Base-by-base conservation (phyloP, 2,113 vertebrate species). In the Pterocles gutturalis region DNA sequence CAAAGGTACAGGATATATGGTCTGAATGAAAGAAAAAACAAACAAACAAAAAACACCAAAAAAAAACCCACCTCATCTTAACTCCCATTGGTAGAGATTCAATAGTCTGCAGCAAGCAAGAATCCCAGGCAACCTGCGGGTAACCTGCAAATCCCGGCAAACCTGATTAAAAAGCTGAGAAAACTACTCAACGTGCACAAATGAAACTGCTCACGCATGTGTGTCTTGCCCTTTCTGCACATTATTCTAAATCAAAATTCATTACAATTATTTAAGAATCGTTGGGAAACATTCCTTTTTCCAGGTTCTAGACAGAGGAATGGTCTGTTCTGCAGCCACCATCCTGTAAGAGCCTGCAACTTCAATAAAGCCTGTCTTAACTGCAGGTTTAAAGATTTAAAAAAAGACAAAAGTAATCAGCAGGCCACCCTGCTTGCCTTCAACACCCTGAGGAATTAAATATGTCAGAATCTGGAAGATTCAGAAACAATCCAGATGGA, bases 11-110 rank as follows among this genome's bases (percentile, higher is more conserved):
- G 72, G 24, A 69, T 12, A 46, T 28, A 55, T 25, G 3, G 10
- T 65, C 26, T 6, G 4, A 83, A 49, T 43, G 2, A 57, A 55
- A 62, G 15, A 16, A 8, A 2, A 10, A 19, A 62, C 43, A 22
- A 17, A 22, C 3, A 33, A n/a, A 16, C 3, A 6, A 3, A 19
- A 10, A 20, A n/a, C n/a, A n/a, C n/a, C n/a, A n/a, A n/a, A 28
- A 60, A 87, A 51, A 51, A 11, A 20, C 2, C 17, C 43, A 67
- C 3, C 20, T 67, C 7, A 29, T 83, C 87, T 62, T 48, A 70
- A 58, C 24, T 48, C n/a, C 53, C 46, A 19, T 36, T 76, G 80
- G 48, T 22, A 58, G 72, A 83, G 62, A 76, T 48, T 43, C 24
- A 25, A 53, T 5, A 53, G 76, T 36, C 36, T 62, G 28, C 67